Evolutionary conservation across 2,113 vertebrate species (phyloP).

Genomic region (Ariopsis seemanni): DNA sequence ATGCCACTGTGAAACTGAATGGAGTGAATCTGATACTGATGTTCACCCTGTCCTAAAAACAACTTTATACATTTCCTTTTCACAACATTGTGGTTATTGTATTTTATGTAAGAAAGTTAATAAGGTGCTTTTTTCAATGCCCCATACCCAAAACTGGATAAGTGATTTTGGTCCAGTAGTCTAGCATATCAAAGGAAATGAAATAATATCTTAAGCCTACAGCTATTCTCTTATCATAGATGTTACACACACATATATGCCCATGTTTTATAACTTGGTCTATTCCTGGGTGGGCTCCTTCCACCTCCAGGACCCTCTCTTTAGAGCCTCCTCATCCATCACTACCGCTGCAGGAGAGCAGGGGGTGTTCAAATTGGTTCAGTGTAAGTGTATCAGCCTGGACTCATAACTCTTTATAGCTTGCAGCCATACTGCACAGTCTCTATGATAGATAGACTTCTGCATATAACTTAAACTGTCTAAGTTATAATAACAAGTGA

Average conservation of each 20-base stretch:
- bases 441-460: neutral
- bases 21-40: constrained; percentile 8
- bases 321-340: constrained; percentile 44
- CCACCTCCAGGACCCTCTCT: constrained; percentile 27
- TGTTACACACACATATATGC: constrained; percentile 17
- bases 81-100: neutral
- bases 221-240: neutral
- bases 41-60: neutral
- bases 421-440: constrained; percentile 12
- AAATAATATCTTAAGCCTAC: neutral
- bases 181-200: neutral
- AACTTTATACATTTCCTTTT: neutral
- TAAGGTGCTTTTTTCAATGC: neutral
- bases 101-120: constrained; percentile 8
- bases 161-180: neutral
- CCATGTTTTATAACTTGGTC: constrained; percentile 25
- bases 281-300: constrained; percentile 39
- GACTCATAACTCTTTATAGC: constrained; percentile 34
- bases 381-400: constrained; percentile 40
- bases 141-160: neutral
- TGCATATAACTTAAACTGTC: constrained; percentile 3
- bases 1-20: neutral
- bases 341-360: constrained; percentile 38
- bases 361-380: constrained; percentile 37
- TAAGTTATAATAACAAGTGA: neutral